Evolutionary conservation across 2,888 invertebrate genomes (phyloP), one percentile per base, ranked within the genome.

Genomic region (Proisotoma minuta): DNA sequence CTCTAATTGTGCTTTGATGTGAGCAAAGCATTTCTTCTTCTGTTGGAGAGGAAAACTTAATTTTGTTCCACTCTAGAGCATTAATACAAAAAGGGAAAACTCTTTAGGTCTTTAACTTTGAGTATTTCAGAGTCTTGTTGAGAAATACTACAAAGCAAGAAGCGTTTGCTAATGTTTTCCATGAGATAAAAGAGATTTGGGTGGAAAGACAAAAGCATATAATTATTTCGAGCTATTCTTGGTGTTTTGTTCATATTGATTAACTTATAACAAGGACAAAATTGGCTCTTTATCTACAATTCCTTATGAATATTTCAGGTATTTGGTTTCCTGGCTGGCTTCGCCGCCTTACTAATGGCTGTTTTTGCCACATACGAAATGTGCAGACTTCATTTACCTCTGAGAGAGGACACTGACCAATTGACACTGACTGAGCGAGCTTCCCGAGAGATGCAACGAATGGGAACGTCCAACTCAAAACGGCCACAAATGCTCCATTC

Each of bases 381-480:
- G 59, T 72, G 72, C 61, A 69, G 68, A 34, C 65, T 72, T 29
- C 73, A 72, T 51, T 62, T 70, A 39, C 73, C 73, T 22, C 66
- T 69, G 47, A 49, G 73, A 39, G 84, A 84, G 76, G 85, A 85
- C 76, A 82, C 82, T 63, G 84, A 84, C 77, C 81, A 81, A 73
- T 77, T 82, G 76, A 81, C 80, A 69, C 78, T 82, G 69, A 81
- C 81, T 74, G 82, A 82, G 76, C 78, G 81, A 70, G 80, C 80
- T 34, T 73, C 73, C 69, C 75, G 67, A 49, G 68, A 66, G 62
- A 69, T 69, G 65, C 68, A 69, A 56, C 60, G 65, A 56, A 63
- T 65, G 62, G 61, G 63, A 22, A 56, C 63, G 24, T 52, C 57
- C 23, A 43, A 59, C 28, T 48, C 57, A 15, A 52, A 52, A 29